Percentiles rank a stretch among this genome's conserved stretches.
Conservation (phyloP, 1,140 invertebrate genomes). For the Ceratina australensis region DNA sequence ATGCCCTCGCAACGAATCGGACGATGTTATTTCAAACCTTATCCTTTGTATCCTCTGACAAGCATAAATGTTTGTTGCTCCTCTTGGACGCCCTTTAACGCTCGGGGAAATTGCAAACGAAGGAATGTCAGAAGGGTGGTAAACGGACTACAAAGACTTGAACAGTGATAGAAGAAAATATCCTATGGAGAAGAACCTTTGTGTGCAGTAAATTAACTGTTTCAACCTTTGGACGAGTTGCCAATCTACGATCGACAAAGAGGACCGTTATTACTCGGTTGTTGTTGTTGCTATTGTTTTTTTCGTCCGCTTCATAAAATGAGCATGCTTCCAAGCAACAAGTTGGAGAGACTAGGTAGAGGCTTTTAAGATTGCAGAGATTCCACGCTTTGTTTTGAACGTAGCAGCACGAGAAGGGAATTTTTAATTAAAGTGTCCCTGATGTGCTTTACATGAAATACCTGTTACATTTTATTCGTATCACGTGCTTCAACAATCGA, state of each 20-base stretch:
- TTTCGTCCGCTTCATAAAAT: neutral
- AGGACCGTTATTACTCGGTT: neutral
- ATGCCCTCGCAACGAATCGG: neutral
- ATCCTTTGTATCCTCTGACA: neutral
- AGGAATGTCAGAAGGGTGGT: neutral
- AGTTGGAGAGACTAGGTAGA: neutral
- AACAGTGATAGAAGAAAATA: neutral
- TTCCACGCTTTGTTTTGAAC: neutral
- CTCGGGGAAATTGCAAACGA: neutral
- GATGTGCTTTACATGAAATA: neutral
- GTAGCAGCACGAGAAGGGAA: neutral
- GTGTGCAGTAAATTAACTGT: slow-evolving; percentile 4
- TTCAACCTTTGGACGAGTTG: neutral
- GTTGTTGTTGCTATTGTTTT: too few relatives aligned
- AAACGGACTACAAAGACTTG: neutral
- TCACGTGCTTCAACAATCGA: too few relatives aligned
- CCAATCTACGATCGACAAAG: neutral
- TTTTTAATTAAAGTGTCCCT: slow-evolving; percentile 6
- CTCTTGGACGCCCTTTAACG: neutral
- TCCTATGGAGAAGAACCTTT: neutral
- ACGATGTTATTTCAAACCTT: slow-evolving; percentile 3
- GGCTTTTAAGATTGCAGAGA: neutral
- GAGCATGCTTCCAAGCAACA: neutral
- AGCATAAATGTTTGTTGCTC: neutral
- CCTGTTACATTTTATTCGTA: neutral